These are phyloP conservation scores for Chrysolina haemoptera DNA, from an alignment of 2,888 invertebrate species.

Conservation along the genomic window DNA sequence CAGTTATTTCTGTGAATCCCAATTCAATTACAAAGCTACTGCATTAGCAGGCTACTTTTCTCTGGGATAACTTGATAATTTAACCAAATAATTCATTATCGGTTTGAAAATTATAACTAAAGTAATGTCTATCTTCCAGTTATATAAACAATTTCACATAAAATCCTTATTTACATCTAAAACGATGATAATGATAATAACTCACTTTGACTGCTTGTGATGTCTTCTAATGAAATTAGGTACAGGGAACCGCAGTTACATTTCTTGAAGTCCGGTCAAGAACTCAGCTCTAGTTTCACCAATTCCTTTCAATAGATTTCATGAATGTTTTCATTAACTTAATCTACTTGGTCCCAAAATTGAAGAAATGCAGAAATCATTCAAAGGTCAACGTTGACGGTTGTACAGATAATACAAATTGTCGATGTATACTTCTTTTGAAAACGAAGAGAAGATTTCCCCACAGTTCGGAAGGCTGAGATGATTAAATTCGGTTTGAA, in stretches of 20 bases:
- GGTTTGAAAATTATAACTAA: neutral
- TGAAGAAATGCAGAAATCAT: conserved; percentile 13
- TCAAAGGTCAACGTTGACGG: neutral
- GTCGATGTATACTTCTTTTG: neutral
- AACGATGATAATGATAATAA: neutral
- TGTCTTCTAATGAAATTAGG: neutral
- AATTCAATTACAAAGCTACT: no score
- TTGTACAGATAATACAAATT: neutral
- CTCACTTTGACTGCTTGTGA: conserved; percentile 19
- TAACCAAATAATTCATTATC: no score
- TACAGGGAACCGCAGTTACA: conserved; percentile 8
- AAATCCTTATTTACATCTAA: neutral
- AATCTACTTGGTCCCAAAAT: conserved; percentile 19
- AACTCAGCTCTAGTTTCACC: neutral
- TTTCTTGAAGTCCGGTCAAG: neutral
- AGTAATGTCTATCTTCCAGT: conserved; percentile 9
- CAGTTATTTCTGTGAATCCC: no score
- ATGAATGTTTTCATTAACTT: neutral
- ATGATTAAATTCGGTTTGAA: neutral
- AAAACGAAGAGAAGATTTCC: neutral
- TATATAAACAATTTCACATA: conserved; percentile 16
- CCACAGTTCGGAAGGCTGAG: neutral
- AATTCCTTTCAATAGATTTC: neutral
- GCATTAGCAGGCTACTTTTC: no score
- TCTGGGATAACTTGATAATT: no score